Percentiles rank a stretch among this genome's conserved stretches.
These are phyloP conservation scores for Himantopus leucocephalus DNA, from an alignment of 2,113 vertebrate species.

Conservation along the genomic window DNA sequence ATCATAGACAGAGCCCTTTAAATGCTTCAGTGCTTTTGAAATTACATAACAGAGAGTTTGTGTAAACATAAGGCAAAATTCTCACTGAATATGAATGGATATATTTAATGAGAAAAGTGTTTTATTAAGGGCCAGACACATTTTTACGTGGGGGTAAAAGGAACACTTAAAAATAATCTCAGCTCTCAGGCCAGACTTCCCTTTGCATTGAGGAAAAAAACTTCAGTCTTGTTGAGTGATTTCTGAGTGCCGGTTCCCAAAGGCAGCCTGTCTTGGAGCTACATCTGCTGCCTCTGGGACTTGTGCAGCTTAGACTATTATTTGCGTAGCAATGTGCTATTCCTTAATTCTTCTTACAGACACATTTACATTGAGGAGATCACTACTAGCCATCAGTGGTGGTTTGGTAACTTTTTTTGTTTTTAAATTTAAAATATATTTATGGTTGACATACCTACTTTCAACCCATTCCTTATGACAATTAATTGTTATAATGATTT, in stretches of 20 bases:
- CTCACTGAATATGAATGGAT: background rate
- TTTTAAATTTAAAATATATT: background rate
- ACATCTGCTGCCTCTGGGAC: background rate
- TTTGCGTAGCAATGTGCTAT: background rate
- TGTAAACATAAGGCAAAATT: conserved; percentile 13
- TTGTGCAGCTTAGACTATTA: background rate
- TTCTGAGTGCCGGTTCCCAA: background rate
- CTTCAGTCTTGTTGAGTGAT: background rate
- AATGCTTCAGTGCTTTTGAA: background rate
- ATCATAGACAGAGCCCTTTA: background rate
- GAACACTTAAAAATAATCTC: background rate
- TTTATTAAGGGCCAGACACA: background rate
- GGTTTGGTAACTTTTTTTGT: background rate
- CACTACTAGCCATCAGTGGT: background rate
- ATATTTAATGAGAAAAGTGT: background rate
- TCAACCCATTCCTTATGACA: background rate
- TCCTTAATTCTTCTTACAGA: background rate
- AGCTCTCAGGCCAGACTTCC: background rate
- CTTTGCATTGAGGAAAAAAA: background rate
- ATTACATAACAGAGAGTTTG: background rate
- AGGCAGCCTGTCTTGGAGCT: background rate
- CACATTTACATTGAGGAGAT: background rate
- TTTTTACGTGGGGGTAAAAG: background rate
- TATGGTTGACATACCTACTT: background rate
- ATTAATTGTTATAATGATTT: background rate